Conservation (phyloP, 2,113 vertebrate species). For the Isichthys henryi region DNA sequence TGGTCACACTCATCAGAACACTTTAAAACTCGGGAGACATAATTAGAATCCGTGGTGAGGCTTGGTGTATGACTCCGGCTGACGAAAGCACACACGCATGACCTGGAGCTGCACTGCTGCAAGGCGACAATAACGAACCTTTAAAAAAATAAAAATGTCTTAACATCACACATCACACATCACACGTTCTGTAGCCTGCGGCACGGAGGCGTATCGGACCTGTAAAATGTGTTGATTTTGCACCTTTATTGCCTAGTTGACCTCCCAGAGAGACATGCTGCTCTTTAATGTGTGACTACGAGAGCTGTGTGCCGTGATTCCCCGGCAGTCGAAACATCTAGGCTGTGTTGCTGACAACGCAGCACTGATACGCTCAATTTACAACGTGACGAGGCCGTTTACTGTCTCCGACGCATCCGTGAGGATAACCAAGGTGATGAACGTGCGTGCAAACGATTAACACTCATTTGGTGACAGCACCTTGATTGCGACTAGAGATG, state of each 20-base stretch:
- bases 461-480: background rate
- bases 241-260: background rate
- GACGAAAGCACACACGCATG: background rate
- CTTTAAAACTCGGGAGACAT: conserved; percentile 2
- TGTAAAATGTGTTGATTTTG: background rate
- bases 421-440: background rate
- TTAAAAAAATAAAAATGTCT: background rate
- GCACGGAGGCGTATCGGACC: background rate
- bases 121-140: background rate
- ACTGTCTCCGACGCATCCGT: background rate
- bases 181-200: background rate
- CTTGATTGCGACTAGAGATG: background rate
- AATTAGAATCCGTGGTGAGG: background rate
- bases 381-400: background rate
- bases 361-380: background rate
- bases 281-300: background rate
- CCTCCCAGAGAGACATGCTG: background rate
- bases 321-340: background rate
- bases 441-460: background rate
- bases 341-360: background rate
- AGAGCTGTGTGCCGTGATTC: background rate
- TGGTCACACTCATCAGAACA: background rate
- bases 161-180: background rate
- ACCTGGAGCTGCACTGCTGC: background rate
- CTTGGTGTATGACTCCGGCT: background rate